Base-by-base conservation (phyloP, 53 echinoderm and acorn worm species). In the Astropecten irregularis region DNA sequence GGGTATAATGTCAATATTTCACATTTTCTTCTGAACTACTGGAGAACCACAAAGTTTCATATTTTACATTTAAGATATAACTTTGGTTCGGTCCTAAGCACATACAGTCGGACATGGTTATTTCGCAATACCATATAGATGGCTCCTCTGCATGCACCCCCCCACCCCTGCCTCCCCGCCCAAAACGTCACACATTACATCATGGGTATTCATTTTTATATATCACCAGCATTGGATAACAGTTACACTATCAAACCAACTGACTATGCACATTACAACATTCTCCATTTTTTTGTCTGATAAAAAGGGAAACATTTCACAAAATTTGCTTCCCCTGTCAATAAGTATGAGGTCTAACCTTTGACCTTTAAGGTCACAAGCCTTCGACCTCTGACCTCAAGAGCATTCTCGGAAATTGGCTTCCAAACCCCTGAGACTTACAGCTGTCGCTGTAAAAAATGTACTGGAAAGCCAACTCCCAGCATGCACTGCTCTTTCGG, bases 341-440 rank as follows among this genome's bases (percentile, higher is more conserved):
- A 54, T 18, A 37, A 33, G 26, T 22, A 38, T 23, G 25, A 57
- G 62, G 63, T 79, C 61, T 3, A 14, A 62, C 47, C 40, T 32
- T 9, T 46, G 79, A 79, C 79, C 79, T 79, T 60, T 42, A 26
- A 79, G 60, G 46, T 47, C 79, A 79, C 71, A 71, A 26, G 36
- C 37, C 36, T 14, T 4, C 29, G 47, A 44, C 68, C 68, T 68
- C 21, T 10, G 19, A 49, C 71, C 32, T 23, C 23, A 36, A 79
- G 62, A 60, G 79, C 47, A 79, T 79, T 20, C 32, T 56, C 15
- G 48, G 79, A 42, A 79, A 62, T 46, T 47, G 79, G 61, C 79
- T 79, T 79, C 79, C 79, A 42, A 46, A 61, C 79, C 79, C 79
- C 79, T 79, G 79, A 79, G 79, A 79, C 79, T 79, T 79, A 79